phyloP scores from a whole-genome alignment of 2,888 invertebrate genomes.

The Xiphydria camelus region DNA sequence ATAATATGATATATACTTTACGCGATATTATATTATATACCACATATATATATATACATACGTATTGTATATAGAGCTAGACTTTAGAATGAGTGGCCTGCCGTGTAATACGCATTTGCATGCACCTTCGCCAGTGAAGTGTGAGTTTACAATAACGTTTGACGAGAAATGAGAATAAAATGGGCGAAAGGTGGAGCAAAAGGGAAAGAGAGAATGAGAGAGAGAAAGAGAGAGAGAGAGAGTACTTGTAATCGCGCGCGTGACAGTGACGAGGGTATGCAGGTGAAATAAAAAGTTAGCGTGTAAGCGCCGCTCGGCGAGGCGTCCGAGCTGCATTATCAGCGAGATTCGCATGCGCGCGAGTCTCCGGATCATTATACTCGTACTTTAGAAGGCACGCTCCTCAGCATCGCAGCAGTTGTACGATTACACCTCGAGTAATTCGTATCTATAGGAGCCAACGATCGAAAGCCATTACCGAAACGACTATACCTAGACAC shows the following conservation, averaged over 20 bases:
- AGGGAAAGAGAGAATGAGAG: neutral
- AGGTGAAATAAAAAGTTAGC: too few species aligned
- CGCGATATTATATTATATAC: too few species aligned
- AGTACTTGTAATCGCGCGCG: too few species aligned
- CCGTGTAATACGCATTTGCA: neutral
- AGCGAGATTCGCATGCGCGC: neutral
- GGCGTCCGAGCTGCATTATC: too few species aligned
- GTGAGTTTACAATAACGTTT: neutral
- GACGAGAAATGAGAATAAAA: constrained; percentile 9
- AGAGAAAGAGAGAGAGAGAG: constrained; percentile 1
- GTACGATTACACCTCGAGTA: neutral
- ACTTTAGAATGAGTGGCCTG: constrained; percentile 14
- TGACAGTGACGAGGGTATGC: constrained; percentile 6
- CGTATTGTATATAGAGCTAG: too few species aligned
- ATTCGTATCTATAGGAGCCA: constrained; percentile 21
- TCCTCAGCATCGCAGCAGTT: neutral
- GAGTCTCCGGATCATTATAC: neutral
- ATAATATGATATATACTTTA: too few species aligned
- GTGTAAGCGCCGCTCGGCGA: too few species aligned
- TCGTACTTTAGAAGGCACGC: neutral
- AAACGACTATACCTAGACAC: constrained; percentile 11
- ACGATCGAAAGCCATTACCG: constrained; percentile 8
- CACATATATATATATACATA: constrained; percentile 19
- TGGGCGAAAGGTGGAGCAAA: constrained; percentile 10
- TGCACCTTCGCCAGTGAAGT: neutral